A percentile compares a stretch with the other conserved stretches of the same genome.
Conservation (phyloP, 2,888 invertebrate species). For the Chironomus riparius region DNA sequence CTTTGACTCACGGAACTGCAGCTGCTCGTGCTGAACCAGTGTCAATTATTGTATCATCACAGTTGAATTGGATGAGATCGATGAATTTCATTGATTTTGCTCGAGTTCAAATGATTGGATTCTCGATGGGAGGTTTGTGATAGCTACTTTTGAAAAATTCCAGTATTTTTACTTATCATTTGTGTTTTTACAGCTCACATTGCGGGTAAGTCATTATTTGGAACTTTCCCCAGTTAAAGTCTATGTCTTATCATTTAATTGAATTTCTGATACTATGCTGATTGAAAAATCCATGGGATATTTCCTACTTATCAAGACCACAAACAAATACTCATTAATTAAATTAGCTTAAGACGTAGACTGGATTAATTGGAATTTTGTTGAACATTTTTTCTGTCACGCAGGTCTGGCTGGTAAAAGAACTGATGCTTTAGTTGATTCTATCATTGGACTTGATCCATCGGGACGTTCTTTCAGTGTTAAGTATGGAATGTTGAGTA, state of each 20-base stretch:
- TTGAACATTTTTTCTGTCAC: too few species aligned
- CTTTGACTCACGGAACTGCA: slow-evolving; percentile 36
- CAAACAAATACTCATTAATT: too few species aligned
- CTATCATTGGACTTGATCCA: slow-evolving; percentile 38
- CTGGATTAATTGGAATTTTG: too few species aligned
- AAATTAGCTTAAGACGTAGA: too few species aligned
- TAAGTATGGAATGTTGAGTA: too few species aligned
- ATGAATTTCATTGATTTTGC: slow-evolving; percentile 30
- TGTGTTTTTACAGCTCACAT: slow-evolving; percentile 34
- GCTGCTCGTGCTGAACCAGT: slow-evolving; percentile 32
- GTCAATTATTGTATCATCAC: slow-evolving; percentile 34
- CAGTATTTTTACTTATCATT: background rate
- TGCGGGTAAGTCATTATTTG: slow-evolving; percentile 25
- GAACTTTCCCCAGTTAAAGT: too few species aligned
- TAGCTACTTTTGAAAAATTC: background rate
- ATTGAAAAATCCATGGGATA: too few species aligned
- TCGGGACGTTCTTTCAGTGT: slow-evolving; percentile 30
- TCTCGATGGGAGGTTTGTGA: slow-evolving; percentile 39
- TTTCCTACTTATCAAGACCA: too few species aligned
- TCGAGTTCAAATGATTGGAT: slow-evolving; percentile 37
- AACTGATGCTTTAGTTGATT: slow-evolving; percentile 27
- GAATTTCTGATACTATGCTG: too few species aligned
- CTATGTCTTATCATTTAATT: too few species aligned
- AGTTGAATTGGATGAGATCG: slow-evolving; percentile 35
- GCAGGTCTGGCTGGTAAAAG: slow-evolving; percentile 36